Conservation (phyloP, 2,888 invertebrate genomes). For the Sepiola atlantica region DNA sequence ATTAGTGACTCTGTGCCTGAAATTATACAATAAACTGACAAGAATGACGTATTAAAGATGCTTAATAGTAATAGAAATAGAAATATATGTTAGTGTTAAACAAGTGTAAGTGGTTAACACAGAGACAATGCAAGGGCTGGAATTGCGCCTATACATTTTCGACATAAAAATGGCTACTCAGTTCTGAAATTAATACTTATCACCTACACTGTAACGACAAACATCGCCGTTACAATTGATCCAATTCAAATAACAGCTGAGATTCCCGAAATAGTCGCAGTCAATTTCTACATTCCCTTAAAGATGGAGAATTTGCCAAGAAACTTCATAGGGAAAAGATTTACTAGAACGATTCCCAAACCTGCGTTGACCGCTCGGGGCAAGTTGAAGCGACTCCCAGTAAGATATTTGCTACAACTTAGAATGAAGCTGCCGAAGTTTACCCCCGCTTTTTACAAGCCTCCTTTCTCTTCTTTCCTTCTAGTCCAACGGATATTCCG, state of each 20-base stretch:
- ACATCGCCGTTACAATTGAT: background rate
- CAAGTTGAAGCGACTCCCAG: background rate
- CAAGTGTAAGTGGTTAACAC: no score
- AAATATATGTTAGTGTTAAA: no score
- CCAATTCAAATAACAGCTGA: background rate
- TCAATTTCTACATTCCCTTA: background rate
- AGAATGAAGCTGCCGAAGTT: background rate
- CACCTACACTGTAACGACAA: background rate
- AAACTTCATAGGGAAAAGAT: background rate
- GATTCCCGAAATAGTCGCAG: background rate
- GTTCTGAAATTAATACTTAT: background rate
- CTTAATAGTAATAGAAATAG: no score
- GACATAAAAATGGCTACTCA: background rate
- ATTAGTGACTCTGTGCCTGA: no score
- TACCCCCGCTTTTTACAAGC: background rate
- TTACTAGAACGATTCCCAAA: constrained; percentile 14
- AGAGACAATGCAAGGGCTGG: no score
- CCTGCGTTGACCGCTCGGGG: background rate
- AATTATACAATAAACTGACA: no score
- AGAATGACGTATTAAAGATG: no score
- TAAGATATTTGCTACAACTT: background rate
- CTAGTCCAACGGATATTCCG: background rate
- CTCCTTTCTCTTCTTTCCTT: background rate
- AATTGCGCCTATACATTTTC: no score
- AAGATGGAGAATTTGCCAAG: background rate